These are phyloP conservation scores for Ips typographus DNA, from an alignment of 1,140 invertebrate genomes.

Conservation along the genomic window DNA sequence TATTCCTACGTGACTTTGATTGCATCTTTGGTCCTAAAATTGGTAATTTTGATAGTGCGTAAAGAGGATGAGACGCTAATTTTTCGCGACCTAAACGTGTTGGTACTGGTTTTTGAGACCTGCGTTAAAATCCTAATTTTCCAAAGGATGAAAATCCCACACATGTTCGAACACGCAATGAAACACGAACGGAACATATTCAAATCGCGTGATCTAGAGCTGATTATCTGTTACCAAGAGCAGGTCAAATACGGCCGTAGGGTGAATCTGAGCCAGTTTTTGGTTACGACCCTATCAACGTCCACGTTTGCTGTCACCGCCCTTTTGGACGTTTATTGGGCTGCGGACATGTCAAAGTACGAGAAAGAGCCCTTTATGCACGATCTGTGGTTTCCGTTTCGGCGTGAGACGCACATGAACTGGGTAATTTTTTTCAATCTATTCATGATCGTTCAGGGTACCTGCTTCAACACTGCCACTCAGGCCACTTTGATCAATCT, in stretches of 20 bases:
- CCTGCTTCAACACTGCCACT: slow-evolving; percentile 13
- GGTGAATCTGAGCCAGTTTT: slow-evolving; percentile 7
- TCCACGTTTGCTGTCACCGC: not conserved
- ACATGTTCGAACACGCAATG: slow-evolving; percentile 12
- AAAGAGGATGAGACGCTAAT: not conserved
- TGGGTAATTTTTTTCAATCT: slow-evolving; percentile 16
- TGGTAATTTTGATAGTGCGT: slow-evolving; percentile 3
- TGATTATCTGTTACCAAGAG: not conserved
- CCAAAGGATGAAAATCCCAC: slow-evolving; percentile 14
- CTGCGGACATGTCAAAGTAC: slow-evolving; percentile 8
- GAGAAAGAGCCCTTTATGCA: slow-evolving; percentile 25
- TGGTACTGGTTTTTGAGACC: slow-evolving; percentile 9
- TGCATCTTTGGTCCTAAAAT: not conserved
- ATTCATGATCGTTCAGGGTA: slow-evolving; percentile 7
- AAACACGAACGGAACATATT: slow-evolving; percentile 2
- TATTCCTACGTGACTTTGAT: slow-evolving; percentile 8
- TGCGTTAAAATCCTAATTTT: slow-evolving; percentile 11
- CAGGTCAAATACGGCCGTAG: slow-evolving; percentile 9
- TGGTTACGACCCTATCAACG: not conserved
- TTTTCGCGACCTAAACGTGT: slow-evolving; percentile 13
- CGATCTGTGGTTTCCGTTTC: slow-evolving; percentile 22
- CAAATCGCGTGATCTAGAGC: slow-evolving; percentile 4
- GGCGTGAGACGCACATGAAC: slow-evolving; percentile 8
- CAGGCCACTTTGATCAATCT: slow-evolving; percentile 20
- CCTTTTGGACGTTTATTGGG: not conserved